Percentiles rank a stretch among this genome's conserved stretches.
Conservation (phyloP, 2,888 invertebrate species). For the Ferrisia virgata region DNA sequence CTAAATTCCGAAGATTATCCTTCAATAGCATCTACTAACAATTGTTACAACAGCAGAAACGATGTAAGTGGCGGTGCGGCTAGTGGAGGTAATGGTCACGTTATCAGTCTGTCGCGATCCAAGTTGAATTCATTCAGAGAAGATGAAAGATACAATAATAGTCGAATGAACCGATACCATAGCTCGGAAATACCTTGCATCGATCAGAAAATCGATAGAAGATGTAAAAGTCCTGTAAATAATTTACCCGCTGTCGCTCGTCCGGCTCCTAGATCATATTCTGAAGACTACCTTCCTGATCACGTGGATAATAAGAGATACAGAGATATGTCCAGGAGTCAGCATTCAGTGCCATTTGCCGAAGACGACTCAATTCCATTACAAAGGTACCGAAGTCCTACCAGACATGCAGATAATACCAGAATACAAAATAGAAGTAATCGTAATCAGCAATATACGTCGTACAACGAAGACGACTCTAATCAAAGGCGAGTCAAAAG, state of each 20-base stretch:
- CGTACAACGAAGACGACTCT: slow-evolving; percentile 4
- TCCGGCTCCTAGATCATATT: slow-evolving; percentile 44
- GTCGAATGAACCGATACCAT: slow-evolving; percentile 42
- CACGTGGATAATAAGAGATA: slow-evolving; percentile 39
- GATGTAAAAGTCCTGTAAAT: slow-evolving; percentile 42
- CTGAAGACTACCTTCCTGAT: slow-evolving; percentile 45
- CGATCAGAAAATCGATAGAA: slow-evolving; percentile 17
- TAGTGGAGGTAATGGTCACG: not conserved
- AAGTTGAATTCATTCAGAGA: slow-evolving; percentile 36
- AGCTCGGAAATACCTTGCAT: slow-evolving; percentile 26
- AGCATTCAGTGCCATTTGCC: slow-evolving; percentile 47
- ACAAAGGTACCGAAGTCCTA: slow-evolving; percentile 51
- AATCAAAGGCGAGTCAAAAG: slow-evolving; percentile 39
- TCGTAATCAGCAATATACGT: not conserved
- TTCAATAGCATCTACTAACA: slow-evolving; percentile 17
- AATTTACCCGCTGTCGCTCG: slow-evolving; percentile 34
- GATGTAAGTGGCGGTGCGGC: not conserved
- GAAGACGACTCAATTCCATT: slow-evolving; percentile 49
- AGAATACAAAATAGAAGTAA: not conserved
- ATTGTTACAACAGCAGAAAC: slow-evolving; percentile 32
- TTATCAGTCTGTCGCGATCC: slow-evolving; percentile 32
- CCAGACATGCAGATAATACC: slow-evolving; percentile 45
- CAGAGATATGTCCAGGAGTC: slow-evolving; percentile 44
- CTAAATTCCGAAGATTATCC: slow-evolving; percentile 45
- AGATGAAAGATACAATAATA: slow-evolving; percentile 21